Evolutionary conservation across 2,113 vertebrate species (phyloP), one percentile per base, ranked within the genome.

Genomic region (Microcebus tavaratra): DNA sequence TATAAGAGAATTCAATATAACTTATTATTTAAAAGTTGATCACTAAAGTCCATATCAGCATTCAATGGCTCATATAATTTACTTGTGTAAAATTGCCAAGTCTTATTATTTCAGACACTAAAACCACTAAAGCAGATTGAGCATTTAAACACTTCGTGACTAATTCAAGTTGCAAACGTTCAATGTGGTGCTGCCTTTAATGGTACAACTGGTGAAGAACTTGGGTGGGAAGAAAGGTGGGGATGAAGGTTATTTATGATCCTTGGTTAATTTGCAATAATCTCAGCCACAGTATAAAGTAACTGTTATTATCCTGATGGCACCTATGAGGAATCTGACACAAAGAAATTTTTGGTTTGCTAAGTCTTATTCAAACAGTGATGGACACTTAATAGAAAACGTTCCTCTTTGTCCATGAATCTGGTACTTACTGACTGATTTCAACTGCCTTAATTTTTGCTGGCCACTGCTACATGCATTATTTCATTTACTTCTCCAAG

Each of bases 91-190:
- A 93, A 96, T 87, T 95, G 61, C n/a, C 57, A 89, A 82, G n/a
- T 90, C 70, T 70, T 96, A 92, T 94, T 96, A 96, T 94, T 95
- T 95, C 53, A 85, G 89, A 92, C 29, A 68, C 90, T 96, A 85
- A 76, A 87, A 92, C 88, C 90, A 81, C 39, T 57, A 96, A 86
- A 88, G 29, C 21, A 92, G 68, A 84, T 67, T 92, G 80, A 92
- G n/a, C 36, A 78, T 90, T 95, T 95, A 96, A 94, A 27, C 27
- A 34, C 9, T 90, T 85, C 21, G 59, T 88, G 48, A 94, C 45
- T 88, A 81, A 92, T 84, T 96, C 70, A 76, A 84, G 59, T 50
- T 76, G 17, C 65, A 93, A 92, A 73, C 8, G 8, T 55, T 92
- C 75, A 91, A 0, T 8, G 5, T 9, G 23, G 59, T 88, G 6